Evolutionary conservation across 2,888 invertebrate genomes (phyloP).

Genomic region (Lasioglossum oenotherae): DNA sequence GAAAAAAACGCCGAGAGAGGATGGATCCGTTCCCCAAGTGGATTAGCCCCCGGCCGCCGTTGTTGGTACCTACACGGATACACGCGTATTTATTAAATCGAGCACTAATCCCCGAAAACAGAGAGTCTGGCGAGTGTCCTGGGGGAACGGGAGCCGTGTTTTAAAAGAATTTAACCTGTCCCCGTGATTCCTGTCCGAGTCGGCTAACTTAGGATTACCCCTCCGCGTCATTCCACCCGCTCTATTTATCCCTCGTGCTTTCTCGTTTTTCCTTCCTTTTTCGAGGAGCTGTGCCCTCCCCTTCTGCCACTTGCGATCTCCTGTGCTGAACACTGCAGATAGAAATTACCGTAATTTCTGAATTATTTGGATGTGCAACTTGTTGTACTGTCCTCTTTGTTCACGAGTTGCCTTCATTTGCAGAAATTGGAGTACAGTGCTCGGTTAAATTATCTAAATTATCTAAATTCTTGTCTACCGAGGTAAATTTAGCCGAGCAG

Average conservation of each 20-base stretch:
- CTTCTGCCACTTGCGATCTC: not conserved
- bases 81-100: constrained; percentile 72
- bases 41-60: constrained; percentile 63
- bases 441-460: no score
- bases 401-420: no score
- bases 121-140: constrained; percentile 42
- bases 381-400: not conserved
- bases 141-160: constrained; percentile 20
- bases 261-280: not conserved
- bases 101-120: constrained; percentile 62
- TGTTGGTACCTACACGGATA: constrained; percentile 68
- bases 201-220: constrained; percentile 9
- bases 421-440: not conserved
- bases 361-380: not conserved
- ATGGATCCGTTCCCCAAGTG: constrained; percentile 69
- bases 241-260: not conserved
- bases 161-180: constrained; percentile 33
- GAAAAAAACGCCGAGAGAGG: constrained; percentile 60
- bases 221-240: not conserved
- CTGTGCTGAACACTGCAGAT: not conserved
- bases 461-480: no score
- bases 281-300: not conserved
- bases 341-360: not conserved
- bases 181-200: constrained; percentile 1
- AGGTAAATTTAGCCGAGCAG: no score